Percentiles rank a stretch among this genome's conserved stretches.
Evolutionary conservation across 2,888 invertebrate species (phyloP).

Genomic region (Eurytoma adleriae): DNA sequence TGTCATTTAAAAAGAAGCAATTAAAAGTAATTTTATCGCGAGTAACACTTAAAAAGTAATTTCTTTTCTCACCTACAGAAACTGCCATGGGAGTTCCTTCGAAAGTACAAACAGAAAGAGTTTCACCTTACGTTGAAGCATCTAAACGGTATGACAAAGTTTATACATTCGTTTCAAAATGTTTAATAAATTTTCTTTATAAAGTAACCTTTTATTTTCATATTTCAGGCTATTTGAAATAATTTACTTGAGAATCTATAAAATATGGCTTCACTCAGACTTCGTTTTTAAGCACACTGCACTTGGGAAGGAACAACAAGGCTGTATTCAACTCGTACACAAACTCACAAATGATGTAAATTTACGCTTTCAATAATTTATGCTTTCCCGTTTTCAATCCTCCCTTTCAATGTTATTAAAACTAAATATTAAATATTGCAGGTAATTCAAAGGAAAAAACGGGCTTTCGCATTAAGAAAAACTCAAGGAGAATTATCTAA

Average conservation of each 20-base stretch:
- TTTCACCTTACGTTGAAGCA: slow-evolving; percentile 57
- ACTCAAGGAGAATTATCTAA: neutral
- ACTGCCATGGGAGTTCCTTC: slow-evolving; percentile 61
- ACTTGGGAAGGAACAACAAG: slow-evolving; percentile 78
- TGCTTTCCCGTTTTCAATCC: neutral
- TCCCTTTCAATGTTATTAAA: slow-evolving; percentile 50
- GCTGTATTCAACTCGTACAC: slow-evolving; percentile 80
- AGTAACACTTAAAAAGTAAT: neutral
- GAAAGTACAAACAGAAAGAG: slow-evolving; percentile 54
- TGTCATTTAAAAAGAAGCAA: neutral
- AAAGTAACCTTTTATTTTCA: neutral
- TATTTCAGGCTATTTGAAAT: slow-evolving; percentile 74
- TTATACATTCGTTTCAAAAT: too few species aligned
- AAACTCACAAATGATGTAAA: slow-evolving; percentile 78
- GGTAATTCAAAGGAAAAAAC: slow-evolving; percentile 71
- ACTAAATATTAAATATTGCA: slow-evolving; percentile 55
- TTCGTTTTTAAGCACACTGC: slow-evolving; percentile 79
- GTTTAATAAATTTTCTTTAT: too few species aligned
- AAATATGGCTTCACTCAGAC: slow-evolving; percentile 81
- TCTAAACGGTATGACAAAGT: slow-evolving; percentile 53
- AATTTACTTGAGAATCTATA: slow-evolving; percentile 76
- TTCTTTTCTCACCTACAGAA: slow-evolving; percentile 48
- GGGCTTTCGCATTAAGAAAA: slow-evolving; percentile 70
- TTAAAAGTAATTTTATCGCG: neutral
- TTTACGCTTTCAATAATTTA: neutral